Conservation (phyloP, 2,797 vertebrate species). For the Sebastes kiyomatsui region DNA sequence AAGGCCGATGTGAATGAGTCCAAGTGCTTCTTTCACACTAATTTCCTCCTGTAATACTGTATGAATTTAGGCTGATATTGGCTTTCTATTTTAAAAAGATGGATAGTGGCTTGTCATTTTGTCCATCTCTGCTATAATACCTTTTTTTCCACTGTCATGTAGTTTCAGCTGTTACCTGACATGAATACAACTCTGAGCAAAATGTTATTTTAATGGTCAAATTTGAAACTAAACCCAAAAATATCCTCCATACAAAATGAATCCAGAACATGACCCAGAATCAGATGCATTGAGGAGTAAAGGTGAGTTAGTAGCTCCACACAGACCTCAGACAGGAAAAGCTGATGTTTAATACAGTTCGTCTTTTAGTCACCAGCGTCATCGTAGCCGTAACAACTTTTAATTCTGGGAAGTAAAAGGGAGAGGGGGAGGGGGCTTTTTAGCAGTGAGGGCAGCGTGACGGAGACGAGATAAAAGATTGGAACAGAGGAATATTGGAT, state of each 20-base stretch:
- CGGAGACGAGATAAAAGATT: conserved; percentile 33
- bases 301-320: conserved; percentile 29
- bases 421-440: not conserved
- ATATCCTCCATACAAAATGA: not conserved
- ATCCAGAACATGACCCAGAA: conserved; percentile 3
- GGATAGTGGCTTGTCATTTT: not conserved
- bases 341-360: conserved; percentile 5
- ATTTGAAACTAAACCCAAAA: not conserved
- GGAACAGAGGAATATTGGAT: conserved; percentile 31
- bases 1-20: not conserved
- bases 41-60: not conserved
- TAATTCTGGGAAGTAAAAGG: conserved; percentile 47
- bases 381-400: conserved; percentile 22
- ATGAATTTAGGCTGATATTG: not conserved
- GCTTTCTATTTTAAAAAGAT: not conserved
- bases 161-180: not conserved
- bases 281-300: not conserved
- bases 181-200: not conserved
- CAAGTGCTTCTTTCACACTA: not conserved
- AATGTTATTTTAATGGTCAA: not conserved
- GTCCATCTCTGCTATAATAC: not conserved
- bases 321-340: not conserved
- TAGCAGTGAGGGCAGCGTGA: conserved; percentile 13
- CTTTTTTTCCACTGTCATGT: not conserved
- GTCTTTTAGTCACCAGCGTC: conserved; percentile 5